These are phyloP conservation scores for Delichon dasypus DNA, from an alignment of 2,797 vertebrate genomes.

Conservation along the genomic window DNA sequence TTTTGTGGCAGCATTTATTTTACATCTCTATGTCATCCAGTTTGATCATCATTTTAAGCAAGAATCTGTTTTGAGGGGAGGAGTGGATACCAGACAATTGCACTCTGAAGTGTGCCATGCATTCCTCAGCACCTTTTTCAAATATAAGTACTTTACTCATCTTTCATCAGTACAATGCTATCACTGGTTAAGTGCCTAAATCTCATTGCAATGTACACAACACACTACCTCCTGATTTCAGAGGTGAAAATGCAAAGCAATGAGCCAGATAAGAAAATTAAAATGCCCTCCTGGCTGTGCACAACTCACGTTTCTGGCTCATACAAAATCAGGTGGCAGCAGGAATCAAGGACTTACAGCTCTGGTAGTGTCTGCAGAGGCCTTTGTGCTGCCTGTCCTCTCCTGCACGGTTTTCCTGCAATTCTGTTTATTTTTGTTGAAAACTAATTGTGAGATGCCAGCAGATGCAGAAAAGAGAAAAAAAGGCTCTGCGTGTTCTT, in stretches of 20 bases:
- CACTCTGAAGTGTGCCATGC: background rate
- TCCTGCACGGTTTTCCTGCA: background rate
- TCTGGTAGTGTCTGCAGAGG: background rate
- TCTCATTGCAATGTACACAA: background rate
- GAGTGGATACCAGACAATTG: background rate
- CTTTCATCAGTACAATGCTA: background rate
- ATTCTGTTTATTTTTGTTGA: background rate
- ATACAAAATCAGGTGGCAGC: background rate
- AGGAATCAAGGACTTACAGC: background rate
- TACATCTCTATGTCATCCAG: background rate
- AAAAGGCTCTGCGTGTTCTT: background rate
- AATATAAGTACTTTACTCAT: background rate
- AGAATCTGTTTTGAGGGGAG: background rate
- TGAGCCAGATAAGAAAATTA: slow-evolving; percentile 5
- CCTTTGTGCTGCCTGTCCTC: background rate
- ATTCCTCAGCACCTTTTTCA: background rate
- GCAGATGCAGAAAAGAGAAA: background rate
- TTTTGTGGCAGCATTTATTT: background rate
- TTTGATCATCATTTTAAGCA: background rate
- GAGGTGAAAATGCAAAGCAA: background rate
- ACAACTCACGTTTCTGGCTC: background rate
- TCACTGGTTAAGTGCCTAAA: background rate
- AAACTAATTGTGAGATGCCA: background rate
- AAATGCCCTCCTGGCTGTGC: background rate
- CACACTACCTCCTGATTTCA: background rate